phyloP scores from a whole-genome alignment of 2,888 invertebrate species.

The Euclidia mi region DNA sequence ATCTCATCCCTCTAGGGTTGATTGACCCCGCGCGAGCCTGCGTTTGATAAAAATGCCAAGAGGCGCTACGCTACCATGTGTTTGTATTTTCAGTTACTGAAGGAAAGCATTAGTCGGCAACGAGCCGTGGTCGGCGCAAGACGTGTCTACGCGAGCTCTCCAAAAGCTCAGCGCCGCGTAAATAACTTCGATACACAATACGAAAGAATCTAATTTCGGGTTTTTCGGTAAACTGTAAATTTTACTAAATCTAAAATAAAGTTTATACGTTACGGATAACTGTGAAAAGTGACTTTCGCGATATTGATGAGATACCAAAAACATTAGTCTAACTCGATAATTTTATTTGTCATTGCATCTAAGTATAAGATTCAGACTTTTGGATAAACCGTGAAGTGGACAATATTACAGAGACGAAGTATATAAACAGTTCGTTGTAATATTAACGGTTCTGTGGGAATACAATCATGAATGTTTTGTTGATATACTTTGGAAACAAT shows the following conservation, averaged over 20 bases:
- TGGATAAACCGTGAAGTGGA: conserved; percentile 22
- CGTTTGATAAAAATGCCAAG: conserved; percentile 79
- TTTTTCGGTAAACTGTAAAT: conserved; percentile 16
- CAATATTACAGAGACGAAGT: conserved; percentile 11
- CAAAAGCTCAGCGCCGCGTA: conserved; percentile 69
- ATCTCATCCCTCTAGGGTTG: conserved; percentile 78
- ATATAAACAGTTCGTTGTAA: conserved; percentile 31
- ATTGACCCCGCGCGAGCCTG: conserved; percentile 76
- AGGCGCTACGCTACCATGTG: conserved; percentile 68
- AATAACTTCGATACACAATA: conserved; percentile 77
- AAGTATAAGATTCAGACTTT: conserved; percentile 28
- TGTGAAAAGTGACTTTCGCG: conserved; percentile 21
- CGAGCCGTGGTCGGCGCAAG: conserved; percentile 61
- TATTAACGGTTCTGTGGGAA: conserved; percentile 50
- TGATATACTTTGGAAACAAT: conserved; percentile 69
- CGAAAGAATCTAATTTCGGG: conserved; percentile 44
- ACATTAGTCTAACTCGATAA: conserved; percentile 16
- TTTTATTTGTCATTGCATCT: conserved; percentile 18
- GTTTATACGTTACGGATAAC: conserved; percentile 12
- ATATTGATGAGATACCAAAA: neutral
- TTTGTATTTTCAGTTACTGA: conserved; percentile 77
- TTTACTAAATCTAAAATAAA: conserved; percentile 4
- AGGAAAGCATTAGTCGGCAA: conserved; percentile 76
- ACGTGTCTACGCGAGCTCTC: conserved; percentile 54
- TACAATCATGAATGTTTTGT: conserved; percentile 57